Evolutionary conservation across 2,113 vertebrate species (phyloP), one percentile per base, ranked within the genome.

Genomic region (Hydrolagus affinis): DNA sequence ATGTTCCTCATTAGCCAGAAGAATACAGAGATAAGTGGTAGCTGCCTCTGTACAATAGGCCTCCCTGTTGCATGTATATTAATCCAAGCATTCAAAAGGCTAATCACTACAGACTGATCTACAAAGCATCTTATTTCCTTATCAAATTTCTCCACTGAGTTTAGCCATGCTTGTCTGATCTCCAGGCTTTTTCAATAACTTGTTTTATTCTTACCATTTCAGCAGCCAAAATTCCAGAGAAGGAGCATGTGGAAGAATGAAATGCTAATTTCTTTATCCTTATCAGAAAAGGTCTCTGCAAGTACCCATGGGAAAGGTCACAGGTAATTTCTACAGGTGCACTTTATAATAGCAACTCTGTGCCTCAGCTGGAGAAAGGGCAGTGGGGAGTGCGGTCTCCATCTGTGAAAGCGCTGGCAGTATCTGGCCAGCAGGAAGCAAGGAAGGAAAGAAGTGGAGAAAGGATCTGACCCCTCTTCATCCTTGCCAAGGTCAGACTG

Each of bases 81-180:
- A 95, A 95, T 93, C 92, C 91, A 87, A 90, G 94, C 91, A 92
- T 93, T 95, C 92, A 94, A 92, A 92, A 92, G 91, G 91, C 91
- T 94, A 94, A 94, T 94, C 93, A 91, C 91, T 91, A 89, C 88
- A 91, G 90, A 89, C 88, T 93, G 91, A 92, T 93, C 93, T 93
- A 91, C 92, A 93, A 92, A 93, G 94, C 93, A 92, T 95, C 94
- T 93, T 92, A 93, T 95, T 95, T 95, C 93, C 92, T 94, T 91
- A 95, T 95, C 94, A 91, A 90, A 91, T 95, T 94, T 94, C 95
- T 90, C 88, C 88, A 77, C 89, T 88, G 89, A 88, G 90, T 88
- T 95, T 95, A 94, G 91, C 92, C 91, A 92, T 92, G 93, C 93
- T 89, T 94, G 93, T 93, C 92, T 91, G 85, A 90, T 92, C 92